Evolutionary conservation across 2,888 invertebrate species (phyloP).

Genomic region (Ectemnius cavifrons): DNA sequence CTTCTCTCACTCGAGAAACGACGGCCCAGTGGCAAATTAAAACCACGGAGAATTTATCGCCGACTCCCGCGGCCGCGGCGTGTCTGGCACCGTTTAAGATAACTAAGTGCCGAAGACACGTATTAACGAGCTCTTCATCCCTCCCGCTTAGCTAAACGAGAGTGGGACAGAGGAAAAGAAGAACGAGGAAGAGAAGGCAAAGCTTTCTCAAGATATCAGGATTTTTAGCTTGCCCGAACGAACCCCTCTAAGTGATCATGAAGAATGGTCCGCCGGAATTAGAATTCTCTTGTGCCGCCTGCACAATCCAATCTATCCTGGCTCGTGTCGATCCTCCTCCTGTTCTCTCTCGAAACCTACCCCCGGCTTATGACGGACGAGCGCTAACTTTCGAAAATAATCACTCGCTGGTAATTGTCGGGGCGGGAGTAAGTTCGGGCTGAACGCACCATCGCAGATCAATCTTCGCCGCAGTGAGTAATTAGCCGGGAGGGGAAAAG

Average conservation of each 20-base stretch:
- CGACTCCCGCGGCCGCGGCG: slow-evolving; percentile 45
- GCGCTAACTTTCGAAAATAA: too few species aligned
- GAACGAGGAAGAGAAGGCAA: too few species aligned
- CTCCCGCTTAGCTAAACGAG: slow-evolving; percentile 32
- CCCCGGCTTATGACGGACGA: too few species aligned
- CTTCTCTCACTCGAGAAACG: slow-evolving; percentile 41
- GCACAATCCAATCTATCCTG: slow-evolving; percentile 30
- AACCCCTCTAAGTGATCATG: slow-evolving; percentile 18
- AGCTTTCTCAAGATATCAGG: slow-evolving; percentile 18
- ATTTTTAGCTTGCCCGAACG: slow-evolving; percentile 13
- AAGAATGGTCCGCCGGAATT: slow-evolving; percentile 41
- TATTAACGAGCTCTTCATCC: slow-evolving; percentile 65
- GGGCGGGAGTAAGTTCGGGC: too few species aligned
- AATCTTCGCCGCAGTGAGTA: too few species aligned
- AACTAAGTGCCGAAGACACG: slow-evolving; percentile 61
- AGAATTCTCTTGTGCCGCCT: slow-evolving; percentile 28
- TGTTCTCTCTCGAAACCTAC: too few species aligned
- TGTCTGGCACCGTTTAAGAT: slow-evolving; percentile 62
- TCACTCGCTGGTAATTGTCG: too few species aligned
- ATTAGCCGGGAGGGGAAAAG: too few species aligned
- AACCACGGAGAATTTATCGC: slow-evolving; percentile 65
- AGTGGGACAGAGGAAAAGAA: too few species aligned
- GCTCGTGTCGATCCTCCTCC: too few species aligned
- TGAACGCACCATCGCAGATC: too few species aligned
- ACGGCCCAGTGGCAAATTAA: slow-evolving; percentile 63